phyloP scores from a whole-genome alignment of 2,888 invertebrate genomes.

The Nematopogon swammerdamellus region DNA sequence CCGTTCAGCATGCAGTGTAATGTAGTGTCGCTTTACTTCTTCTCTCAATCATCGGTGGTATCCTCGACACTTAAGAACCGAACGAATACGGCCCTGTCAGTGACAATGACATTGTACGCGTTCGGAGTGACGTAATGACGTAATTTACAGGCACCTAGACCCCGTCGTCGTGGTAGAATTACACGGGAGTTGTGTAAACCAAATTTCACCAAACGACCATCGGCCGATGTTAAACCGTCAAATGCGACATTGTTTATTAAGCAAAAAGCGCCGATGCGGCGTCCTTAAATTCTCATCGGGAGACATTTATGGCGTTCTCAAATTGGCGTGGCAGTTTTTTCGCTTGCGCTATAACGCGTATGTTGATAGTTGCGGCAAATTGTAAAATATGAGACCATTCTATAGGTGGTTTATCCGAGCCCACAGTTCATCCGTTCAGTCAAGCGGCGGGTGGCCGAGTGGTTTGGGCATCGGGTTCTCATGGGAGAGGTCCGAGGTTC shows the following conservation, averaged over 20 bases:
- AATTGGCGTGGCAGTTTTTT: slow-evolving; percentile 20
- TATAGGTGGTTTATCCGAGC: slow-evolving; percentile 32
- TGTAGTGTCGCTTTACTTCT: no score
- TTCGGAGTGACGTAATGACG: neutral
- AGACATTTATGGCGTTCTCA: slow-evolving; percentile 22
- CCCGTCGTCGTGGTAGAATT: neutral
- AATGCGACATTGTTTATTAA: neutral
- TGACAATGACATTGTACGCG: neutral
- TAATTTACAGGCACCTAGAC: neutral
- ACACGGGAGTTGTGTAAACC: neutral
- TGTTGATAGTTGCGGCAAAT: slow-evolving; percentile 26
- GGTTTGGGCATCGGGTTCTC: no score
- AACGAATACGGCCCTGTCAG: no score
- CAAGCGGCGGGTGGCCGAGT: no score
- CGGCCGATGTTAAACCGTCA: neutral
- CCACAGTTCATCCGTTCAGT: no score
- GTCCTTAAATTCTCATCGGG: slow-evolving; percentile 27
- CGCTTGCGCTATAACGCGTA: slow-evolving; percentile 11
- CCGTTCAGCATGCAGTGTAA: no score
- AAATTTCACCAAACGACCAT: neutral
- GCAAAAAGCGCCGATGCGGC: slow-evolving; percentile 5
- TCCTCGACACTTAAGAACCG: no score
- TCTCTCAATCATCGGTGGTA: no score
- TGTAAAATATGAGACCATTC: slow-evolving; percentile 37
- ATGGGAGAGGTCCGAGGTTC: no score